A percentile compares a stretch with the other conserved stretches of the same genome.
Conservation (phyloP, 2,113 vertebrate species). For the Irena cyanogastra region DNA sequence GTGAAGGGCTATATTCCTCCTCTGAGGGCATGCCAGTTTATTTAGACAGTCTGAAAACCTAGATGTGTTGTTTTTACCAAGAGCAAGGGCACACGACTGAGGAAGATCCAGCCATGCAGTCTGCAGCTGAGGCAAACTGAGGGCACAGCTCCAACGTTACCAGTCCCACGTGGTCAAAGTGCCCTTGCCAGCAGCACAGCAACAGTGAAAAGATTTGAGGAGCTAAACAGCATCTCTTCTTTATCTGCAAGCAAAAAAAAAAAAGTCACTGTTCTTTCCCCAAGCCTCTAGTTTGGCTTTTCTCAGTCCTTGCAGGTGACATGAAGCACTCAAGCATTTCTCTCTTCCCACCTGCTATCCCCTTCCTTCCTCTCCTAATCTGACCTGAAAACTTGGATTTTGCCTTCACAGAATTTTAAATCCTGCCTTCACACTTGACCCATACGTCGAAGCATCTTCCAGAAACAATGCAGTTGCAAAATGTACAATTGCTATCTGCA, state of each 20-base stretch:
- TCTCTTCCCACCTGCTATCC: neutral
- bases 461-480: neutral
- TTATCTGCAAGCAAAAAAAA: neutral
- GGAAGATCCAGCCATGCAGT: neutral
- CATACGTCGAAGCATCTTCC: neutral
- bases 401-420: neutral
- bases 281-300: neutral
- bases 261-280: neutral
- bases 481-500: neutral
- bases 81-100: neutral
- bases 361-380: neutral
- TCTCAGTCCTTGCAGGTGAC: neutral
- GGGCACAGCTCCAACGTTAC: neutral
- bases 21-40: neutral
- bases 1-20: neutral
- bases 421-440: neutral
- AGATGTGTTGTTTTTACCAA: neutral
- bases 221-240: neutral
- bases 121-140: neutral
- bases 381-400: neutral
- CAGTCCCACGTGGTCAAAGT: neutral
- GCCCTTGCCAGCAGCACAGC: neutral
- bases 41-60: neutral
- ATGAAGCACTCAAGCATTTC: neutral
- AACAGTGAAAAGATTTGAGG: neutral